phyloP scores from a whole-genome alignment of 2,888 invertebrate genomes.

The Andrena haemorrhoa region DNA sequence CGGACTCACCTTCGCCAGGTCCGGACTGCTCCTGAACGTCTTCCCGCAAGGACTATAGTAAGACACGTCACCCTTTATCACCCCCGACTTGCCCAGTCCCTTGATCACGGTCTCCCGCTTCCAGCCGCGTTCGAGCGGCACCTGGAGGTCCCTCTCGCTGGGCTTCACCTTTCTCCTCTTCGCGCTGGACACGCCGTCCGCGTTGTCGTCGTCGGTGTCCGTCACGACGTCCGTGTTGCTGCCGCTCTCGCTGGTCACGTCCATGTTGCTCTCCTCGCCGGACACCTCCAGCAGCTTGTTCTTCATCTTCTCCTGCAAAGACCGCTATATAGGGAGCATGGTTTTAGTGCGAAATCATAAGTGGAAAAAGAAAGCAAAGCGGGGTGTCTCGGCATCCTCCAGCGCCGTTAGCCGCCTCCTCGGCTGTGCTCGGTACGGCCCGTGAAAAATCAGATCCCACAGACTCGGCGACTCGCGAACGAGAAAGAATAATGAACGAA shows the following conservation, averaged over 20 bases:
- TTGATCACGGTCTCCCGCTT: conserved; percentile 96
- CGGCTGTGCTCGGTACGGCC: neutral
- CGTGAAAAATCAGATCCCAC: neutral
- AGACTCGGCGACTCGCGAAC: no score
- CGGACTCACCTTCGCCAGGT: conserved; percentile 86
- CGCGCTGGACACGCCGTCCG: conserved; percentile 82
- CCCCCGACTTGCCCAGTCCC: conserved; percentile 94
- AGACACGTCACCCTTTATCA: conserved; percentile 96
- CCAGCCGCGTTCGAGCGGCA: conserved; percentile 89
- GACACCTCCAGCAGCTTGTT: conserved; percentile 82
- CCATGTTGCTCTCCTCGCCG: conserved; percentile 84
- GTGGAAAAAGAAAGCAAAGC: conserved; percentile 54
- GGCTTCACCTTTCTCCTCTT: conserved; percentile 83
- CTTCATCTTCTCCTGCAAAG: conserved; percentile 84
- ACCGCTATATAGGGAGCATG: conserved; percentile 80
- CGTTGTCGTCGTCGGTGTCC: conserved; percentile 83
- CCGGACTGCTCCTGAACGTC: conserved; percentile 87
- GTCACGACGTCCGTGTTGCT: conserved; percentile 83
- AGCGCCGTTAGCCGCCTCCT: no score
- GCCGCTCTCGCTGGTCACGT: conserved; percentile 84
- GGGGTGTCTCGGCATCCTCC: neutral
- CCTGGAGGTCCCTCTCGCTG: conserved; percentile 82
- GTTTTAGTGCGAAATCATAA: conserved; percentile 79
- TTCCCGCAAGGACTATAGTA: conserved; percentile 91
- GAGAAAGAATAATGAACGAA: no score